Percentiles rank a stretch among this genome's conserved stretches.
phyloP scores from a whole-genome alignment of 2,888 invertebrate species.

The Ornithoptera priamus region DNA sequence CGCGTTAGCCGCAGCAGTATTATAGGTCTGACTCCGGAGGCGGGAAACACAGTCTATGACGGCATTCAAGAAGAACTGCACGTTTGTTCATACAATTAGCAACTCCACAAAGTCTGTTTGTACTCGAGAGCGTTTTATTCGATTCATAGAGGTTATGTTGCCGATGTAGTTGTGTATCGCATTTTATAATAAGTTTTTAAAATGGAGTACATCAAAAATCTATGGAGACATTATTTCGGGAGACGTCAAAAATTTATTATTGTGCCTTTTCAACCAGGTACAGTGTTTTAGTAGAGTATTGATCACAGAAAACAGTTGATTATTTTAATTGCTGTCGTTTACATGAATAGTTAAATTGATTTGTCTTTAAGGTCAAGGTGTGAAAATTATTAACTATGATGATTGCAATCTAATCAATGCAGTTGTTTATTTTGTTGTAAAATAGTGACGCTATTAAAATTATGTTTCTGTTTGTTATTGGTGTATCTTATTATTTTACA shows the following conservation, averaged over 20 bases:
- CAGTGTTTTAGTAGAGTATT: conserved; percentile 2
- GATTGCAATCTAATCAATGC: conserved; percentile 30
- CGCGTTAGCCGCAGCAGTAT: conserved; percentile 51
- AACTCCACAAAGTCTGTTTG: conserved; percentile 41
- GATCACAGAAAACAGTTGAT: background rate
- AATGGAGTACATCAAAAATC: conserved; percentile 65
- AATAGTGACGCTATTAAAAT: background rate
- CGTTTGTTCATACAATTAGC: conserved; percentile 64
- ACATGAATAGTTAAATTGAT: conserved; percentile 46
- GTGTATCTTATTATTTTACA: background rate
- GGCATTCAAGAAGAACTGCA: conserved; percentile 56
- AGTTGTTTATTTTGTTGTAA: background rate
- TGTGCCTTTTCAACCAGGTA: conserved; percentile 73
- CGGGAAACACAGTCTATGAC: conserved; percentile 59
- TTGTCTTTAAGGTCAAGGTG: conserved; percentile 42
- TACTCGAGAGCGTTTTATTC: conserved; percentile 27
- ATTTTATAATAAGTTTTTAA: conserved; percentile 25
- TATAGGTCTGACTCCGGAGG: conserved; percentile 47
- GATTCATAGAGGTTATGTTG: conserved; percentile 33
- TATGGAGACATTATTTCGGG: conserved; percentile 66
- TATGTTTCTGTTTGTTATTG: background rate
- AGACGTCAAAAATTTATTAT: conserved; percentile 60
- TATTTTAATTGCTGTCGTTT: conserved; percentile 9
- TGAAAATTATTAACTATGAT: conserved; percentile 44
- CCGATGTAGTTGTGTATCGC: conserved; percentile 35